phyloP scores from a whole-genome alignment of 1,140 invertebrate species.

The Megalonaias nervosa region DNA sequence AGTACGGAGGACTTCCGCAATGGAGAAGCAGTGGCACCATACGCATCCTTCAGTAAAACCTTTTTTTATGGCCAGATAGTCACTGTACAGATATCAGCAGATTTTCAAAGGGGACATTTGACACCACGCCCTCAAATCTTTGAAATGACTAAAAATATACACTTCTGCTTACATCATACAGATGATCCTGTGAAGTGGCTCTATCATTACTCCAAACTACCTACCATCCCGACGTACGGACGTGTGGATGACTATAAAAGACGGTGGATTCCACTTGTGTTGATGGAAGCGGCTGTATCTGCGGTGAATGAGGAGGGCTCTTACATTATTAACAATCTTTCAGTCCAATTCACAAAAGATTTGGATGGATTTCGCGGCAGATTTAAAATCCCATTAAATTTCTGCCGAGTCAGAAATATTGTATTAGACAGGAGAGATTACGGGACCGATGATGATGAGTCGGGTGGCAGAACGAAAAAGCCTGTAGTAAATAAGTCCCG shows the following conservation, averaged over 20 bases:
- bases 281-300: conserved; percentile 42
- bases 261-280: conserved; percentile 35
- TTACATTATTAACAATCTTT: conserved; percentile 22
- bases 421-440: too few relatives aligned
- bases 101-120: conserved; percentile 33
- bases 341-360: conserved; percentile 4
- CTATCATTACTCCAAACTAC: conserved; percentile 9
- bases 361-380: too few relatives aligned
- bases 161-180: conserved; percentile 39
- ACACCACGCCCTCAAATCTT: conserved; percentile 33
- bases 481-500: too few relatives aligned
- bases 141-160: conserved; percentile 36
- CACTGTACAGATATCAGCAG: conserved; percentile 36
- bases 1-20: conserved; percentile 17
- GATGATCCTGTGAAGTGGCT: conserved; percentile 35
- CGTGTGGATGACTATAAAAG: conserved; percentile 29
- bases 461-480: too few relatives aligned
- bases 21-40: conserved; percentile 8
- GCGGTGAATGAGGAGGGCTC: conserved; percentile 24
- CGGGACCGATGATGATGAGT: too few relatives aligned
- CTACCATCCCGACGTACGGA: conserved; percentile 14
- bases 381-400: too few relatives aligned
- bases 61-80: conserved; percentile 36
- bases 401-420: too few relatives aligned
- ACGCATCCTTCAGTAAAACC: conserved; percentile 27